phyloP scores from a whole-genome alignment of 2,888 invertebrate species.

The Amphimallon solstitiale region DNA sequence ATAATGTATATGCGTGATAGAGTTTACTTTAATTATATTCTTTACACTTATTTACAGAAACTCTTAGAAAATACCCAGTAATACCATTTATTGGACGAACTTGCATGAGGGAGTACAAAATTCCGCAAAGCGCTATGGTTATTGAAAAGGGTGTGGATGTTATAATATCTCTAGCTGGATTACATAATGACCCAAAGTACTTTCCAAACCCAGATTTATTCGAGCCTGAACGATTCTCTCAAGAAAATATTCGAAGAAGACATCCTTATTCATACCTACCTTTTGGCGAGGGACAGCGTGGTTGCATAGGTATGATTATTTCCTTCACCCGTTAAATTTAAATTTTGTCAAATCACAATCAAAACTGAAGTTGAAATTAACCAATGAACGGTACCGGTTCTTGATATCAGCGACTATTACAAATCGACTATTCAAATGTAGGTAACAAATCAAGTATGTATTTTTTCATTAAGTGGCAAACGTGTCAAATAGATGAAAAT shows the following conservation, averaged over 20 bases:
- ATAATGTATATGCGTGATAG: neutral
- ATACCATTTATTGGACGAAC: slow-evolving; percentile 54
- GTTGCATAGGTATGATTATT: slow-evolving; percentile 43
- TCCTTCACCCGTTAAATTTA: too few species aligned
- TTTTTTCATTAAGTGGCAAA: too few species aligned
- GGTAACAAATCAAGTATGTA: too few species aligned
- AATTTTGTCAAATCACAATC: too few species aligned
- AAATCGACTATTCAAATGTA: too few species aligned
- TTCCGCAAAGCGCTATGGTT: slow-evolving; percentile 49
- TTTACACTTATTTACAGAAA: slow-evolving; percentile 54
- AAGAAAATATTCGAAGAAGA: slow-evolving; percentile 47
- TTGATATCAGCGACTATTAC: too few species aligned
- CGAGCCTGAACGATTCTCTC: slow-evolving; percentile 59
- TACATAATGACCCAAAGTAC: slow-evolving; percentile 59
- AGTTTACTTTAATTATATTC: neutral
- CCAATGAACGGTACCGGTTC: too few species aligned
- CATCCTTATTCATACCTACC: slow-evolving; percentile 44
- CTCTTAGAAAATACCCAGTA: slow-evolving; percentile 61
- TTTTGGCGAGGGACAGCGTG: slow-evolving; percentile 47
- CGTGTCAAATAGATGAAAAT: too few species aligned
- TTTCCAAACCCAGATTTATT: slow-evolving; percentile 60
- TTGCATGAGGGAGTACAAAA: slow-evolving; percentile 52
- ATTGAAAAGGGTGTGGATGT: slow-evolving; percentile 58
- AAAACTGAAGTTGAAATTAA: too few species aligned
- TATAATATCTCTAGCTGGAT: slow-evolving; percentile 54